Percentiles rank a stretch among this genome's conserved stretches.
Evolutionary conservation across 2,113 vertebrate species (phyloP).

Genomic region (human): DNA sequence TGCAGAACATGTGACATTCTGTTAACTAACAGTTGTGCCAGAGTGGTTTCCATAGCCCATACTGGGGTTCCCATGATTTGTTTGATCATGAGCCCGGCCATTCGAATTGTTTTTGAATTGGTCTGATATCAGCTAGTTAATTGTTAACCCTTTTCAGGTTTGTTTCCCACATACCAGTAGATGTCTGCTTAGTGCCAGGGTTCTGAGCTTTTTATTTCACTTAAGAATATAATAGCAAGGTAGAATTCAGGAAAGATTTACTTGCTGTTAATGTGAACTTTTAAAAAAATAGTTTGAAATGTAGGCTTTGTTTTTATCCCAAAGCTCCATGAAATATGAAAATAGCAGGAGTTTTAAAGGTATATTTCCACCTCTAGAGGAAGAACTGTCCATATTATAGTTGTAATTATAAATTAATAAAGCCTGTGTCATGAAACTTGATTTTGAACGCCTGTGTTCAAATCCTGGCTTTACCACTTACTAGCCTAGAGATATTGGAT

Average conservation of each 20-base stretch:
- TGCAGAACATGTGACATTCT: neutral
- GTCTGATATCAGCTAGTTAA: neutral
- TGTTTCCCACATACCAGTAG: neutral
- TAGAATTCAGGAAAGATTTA: constrained; percentile 12
- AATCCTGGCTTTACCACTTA: neutral
- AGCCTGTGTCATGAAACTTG: neutral
- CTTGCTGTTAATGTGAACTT: constrained; percentile 1
- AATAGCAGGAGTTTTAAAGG: neutral
- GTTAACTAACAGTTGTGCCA: neutral
- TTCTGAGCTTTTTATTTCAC: constrained; percentile 17
- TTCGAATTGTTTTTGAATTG: constrained; percentile 36
- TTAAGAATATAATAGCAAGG: neutral
- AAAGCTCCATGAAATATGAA: neutral
- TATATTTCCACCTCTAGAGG: neutral
- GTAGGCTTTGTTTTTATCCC: neutral
- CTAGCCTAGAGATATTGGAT: neutral
- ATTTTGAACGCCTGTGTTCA: constrained; percentile 22
- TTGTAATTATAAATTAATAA: constrained; percentile 21
- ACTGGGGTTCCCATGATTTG: neutral
- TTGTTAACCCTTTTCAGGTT: neutral
- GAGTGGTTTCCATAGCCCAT: neutral
- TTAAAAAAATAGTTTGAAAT: neutral
- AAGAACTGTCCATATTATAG: neutral
- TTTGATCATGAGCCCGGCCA: neutral
- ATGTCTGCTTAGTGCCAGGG: neutral